Percentiles rank a stretch among this genome's conserved stretches.
phyloP scores from a whole-genome alignment of 1,140 invertebrate species.

The Zeugodacus cucurbitae region DNA sequence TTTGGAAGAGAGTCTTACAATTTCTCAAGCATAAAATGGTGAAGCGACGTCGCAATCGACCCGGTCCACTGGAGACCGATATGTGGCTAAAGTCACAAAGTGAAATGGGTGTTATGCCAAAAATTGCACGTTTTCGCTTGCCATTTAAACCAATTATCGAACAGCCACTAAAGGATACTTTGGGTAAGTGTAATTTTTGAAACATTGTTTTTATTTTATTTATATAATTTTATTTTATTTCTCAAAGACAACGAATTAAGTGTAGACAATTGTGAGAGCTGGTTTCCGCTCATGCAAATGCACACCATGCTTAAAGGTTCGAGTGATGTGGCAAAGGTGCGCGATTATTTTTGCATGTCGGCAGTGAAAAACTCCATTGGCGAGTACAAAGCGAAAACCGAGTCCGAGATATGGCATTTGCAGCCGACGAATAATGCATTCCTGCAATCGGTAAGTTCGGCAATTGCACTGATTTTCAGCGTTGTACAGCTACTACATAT shows the following conservation, averaged over 20 bases:
- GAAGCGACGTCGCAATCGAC: slow-evolving; percentile 52
- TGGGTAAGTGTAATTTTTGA: slow-evolving; percentile 46
- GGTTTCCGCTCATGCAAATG: slow-evolving; percentile 63
- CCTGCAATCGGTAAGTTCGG: slow-evolving; percentile 54
- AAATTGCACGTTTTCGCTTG: slow-evolving; percentile 60
- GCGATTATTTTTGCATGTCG: slow-evolving; percentile 62
- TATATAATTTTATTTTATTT: background rate
- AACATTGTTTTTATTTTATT: background rate
- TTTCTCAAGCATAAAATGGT: slow-evolving; percentile 64
- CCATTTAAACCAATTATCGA: slow-evolving; percentile 62
- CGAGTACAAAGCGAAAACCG: slow-evolving; percentile 58
- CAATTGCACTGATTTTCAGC: background rate
- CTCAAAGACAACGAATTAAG: slow-evolving; percentile 56
- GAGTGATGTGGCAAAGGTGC: slow-evolving; percentile 53
- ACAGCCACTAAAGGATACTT: slow-evolving; percentile 59
- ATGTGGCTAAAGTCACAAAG: slow-evolving; percentile 60
- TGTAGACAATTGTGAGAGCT: slow-evolving; percentile 63
- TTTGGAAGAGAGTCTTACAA: slow-evolving; percentile 59
- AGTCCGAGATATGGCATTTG: slow-evolving; percentile 58
- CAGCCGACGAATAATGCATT: slow-evolving; percentile 64
- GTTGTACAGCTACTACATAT: background rate
- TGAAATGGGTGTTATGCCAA: slow-evolving; percentile 59
- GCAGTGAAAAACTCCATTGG: slow-evolving; percentile 63
- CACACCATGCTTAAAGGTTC: slow-evolving; percentile 57
- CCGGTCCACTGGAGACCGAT: slow-evolving; percentile 59